Evolutionary conservation across 2,113 vertebrate species (phyloP).

Genomic region (Triplophysa dalaica): DNA sequence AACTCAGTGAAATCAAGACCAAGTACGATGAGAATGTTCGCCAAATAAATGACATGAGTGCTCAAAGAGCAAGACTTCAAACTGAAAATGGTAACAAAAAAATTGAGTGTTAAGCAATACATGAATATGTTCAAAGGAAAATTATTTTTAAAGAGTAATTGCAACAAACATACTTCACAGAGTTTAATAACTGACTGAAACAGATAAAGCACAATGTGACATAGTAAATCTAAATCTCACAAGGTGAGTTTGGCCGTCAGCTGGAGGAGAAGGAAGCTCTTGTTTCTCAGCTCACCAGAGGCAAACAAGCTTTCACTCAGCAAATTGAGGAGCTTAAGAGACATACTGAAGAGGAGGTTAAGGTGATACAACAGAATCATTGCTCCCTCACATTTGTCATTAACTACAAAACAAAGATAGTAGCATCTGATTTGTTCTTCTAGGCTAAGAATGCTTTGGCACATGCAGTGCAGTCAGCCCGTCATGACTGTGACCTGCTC

Average conservation of each 20-base stretch:
- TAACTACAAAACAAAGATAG: neutral
- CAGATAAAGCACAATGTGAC: neutral
- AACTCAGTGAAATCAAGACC: slow-evolving; percentile 75
- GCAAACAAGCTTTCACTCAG: neutral
- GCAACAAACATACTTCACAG: slow-evolving; percentile 10
- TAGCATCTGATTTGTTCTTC: neutral
- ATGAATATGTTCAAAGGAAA: neutral
- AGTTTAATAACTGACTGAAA: neutral
- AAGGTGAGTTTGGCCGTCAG: slow-evolving; percentile 18
- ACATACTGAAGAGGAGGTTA: slow-evolving; percentile 71
- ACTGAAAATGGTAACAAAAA: slow-evolving; percentile 53
- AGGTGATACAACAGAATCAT: slow-evolving; percentile 14
- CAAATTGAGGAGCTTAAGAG: slow-evolving; percentile 22
- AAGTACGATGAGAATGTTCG: slow-evolving; percentile 73
- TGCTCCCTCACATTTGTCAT: neutral
- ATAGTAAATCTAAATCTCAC: slow-evolving; percentile 48
- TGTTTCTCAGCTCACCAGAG: neutral
- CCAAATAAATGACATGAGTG: slow-evolving; percentile 52
- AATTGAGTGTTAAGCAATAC: neutral
- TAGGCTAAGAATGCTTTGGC: slow-evolving; percentile 34
- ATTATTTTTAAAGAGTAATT: neutral
- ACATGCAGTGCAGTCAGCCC: slow-evolving; percentile 49
- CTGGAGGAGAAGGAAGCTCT: neutral
- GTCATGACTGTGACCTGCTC: slow-evolving; percentile 73
- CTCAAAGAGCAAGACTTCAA: slow-evolving; percentile 54